Conservation (phyloP, 2,113 vertebrate species). For the Emydura subglobosa region DNA sequence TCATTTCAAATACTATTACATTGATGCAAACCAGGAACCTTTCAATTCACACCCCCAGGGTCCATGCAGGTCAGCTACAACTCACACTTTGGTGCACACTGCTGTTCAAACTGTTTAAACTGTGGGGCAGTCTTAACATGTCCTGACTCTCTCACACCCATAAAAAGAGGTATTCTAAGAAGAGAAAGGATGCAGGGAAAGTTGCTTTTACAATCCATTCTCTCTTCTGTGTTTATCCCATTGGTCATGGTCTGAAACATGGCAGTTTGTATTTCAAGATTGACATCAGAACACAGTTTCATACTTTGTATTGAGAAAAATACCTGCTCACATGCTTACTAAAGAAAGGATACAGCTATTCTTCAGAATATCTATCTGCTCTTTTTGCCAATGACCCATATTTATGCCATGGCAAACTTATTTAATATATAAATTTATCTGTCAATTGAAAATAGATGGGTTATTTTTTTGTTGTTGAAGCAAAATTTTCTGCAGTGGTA, state of each 20-base stretch:
- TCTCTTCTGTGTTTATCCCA: constrained; percentile 9
- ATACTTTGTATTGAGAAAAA: neutral
- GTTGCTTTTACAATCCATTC: constrained; percentile 37
- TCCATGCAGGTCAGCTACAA: no score
- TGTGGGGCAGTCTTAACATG: no score
- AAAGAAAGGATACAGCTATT: neutral
- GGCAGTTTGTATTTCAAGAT: constrained; percentile 11
- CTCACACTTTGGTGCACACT: no score
- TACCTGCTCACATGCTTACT: accelerated
- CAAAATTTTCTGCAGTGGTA: neutral
- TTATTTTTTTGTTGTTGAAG: neutral
- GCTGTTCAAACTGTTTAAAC: no score
- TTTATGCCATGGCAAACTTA: neutral
- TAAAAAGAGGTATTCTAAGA: constrained; percentile 19
- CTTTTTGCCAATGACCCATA: neutral
- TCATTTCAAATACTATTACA: no score
- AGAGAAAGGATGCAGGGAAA: constrained; percentile 5
- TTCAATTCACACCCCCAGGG: no score
- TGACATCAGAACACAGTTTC: neutral
- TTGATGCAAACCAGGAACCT: no score
- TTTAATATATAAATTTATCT: neutral
- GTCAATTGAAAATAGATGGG: neutral
- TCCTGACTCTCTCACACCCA: neutral
- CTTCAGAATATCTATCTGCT: neutral
- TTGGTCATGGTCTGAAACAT: constrained; percentile 18